phyloP scores from a whole-genome alignment of 2,888 invertebrate genomes.

The Drosophila austrosaltans region DNA sequence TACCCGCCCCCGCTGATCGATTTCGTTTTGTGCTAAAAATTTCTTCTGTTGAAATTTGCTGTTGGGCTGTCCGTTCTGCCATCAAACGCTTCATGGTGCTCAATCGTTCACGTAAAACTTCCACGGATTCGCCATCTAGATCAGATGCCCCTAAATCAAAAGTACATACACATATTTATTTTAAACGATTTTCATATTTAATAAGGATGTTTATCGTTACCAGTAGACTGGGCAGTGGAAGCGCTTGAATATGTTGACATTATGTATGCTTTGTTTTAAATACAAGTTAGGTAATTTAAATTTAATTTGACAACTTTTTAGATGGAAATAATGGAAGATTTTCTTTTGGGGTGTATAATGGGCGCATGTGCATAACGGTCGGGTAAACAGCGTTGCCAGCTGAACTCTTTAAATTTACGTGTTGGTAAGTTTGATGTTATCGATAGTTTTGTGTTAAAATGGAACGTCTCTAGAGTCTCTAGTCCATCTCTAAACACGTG shows the following conservation, averaged over 20 bases:
- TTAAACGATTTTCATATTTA: not conserved
- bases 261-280: slow-evolving; percentile 1
- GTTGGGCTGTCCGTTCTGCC: slow-evolving; percentile 87
- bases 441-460: not conserved
- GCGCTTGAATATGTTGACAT: slow-evolving; percentile 44
- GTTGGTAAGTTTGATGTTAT: not conserved
- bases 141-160: slow-evolving; percentile 78
- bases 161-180: not conserved
- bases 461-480: not conserved
- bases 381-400: slow-evolving; percentile 1
- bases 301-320: slow-evolving; percentile 24
- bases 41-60: slow-evolving; percentile 82
- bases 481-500: slow-evolving; percentile 62
- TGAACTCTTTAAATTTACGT: not conserved
- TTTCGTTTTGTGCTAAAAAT: slow-evolving; percentile 82
- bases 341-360: slow-evolving; percentile 29
- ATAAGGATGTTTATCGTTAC: slow-evolving; percentile 34
- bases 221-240: slow-evolving; percentile 42
- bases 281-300: slow-evolving; percentile 1
- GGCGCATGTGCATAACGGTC: slow-evolving; percentile 20
- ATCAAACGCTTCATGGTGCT: slow-evolving; percentile 92
- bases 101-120: slow-evolving; percentile 90
- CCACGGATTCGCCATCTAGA: slow-evolving; percentile 88
- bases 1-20: slow-evolving; percentile 85
- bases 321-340: slow-evolving; percentile 8